Conservation (phyloP, 2,797 vertebrate genomes). For the Bryconaethiops microstoma region DNA sequence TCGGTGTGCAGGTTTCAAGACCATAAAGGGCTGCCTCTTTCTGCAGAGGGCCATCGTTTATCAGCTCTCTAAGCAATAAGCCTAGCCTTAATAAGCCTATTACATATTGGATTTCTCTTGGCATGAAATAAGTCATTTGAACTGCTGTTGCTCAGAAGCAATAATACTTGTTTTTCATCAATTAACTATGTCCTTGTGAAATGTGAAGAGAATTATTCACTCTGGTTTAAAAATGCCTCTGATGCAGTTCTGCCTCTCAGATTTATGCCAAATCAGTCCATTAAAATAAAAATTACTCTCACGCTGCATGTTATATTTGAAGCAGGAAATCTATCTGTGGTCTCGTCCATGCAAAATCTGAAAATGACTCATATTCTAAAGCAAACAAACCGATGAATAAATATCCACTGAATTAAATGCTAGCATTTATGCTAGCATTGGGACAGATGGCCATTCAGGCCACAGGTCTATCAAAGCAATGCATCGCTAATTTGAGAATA, state of each 20-base stretch:
- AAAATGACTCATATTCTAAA: neutral
- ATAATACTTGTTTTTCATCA: slow-evolving; percentile 64
- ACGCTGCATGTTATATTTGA: slow-evolving; percentile 16
- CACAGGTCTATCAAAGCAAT: neutral
- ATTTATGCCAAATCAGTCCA: slow-evolving; percentile 38
- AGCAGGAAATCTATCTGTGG: slow-evolving; percentile 24
- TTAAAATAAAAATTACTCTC: slow-evolving; percentile 30
- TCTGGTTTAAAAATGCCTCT: slow-evolving; percentile 43
- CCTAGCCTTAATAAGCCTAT: slow-evolving; percentile 59
- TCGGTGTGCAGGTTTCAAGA: slow-evolving; percentile 51
- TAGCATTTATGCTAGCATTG: neutral
- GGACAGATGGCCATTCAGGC: neutral
- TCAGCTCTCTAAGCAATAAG: slow-evolving; percentile 56
- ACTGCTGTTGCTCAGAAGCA: slow-evolving; percentile 47
- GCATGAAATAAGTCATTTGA: slow-evolving; percentile 57
- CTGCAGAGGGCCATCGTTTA: slow-evolving; percentile 52
- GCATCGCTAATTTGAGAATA: neutral
- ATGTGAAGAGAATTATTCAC: slow-evolving; percentile 48
- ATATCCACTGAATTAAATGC: neutral
- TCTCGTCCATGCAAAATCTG: neutral
- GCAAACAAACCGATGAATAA: neutral
- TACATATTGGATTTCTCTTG: slow-evolving; percentile 55
- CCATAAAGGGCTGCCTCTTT: slow-evolving; percentile 52
- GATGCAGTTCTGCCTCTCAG: slow-evolving; percentile 33
- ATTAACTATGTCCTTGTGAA: slow-evolving; percentile 58